These are phyloP conservation scores for Choloepus hoffmanni DNA, from an alignment of 2,113 vertebrate species.

Conservation along the genomic window DNA sequence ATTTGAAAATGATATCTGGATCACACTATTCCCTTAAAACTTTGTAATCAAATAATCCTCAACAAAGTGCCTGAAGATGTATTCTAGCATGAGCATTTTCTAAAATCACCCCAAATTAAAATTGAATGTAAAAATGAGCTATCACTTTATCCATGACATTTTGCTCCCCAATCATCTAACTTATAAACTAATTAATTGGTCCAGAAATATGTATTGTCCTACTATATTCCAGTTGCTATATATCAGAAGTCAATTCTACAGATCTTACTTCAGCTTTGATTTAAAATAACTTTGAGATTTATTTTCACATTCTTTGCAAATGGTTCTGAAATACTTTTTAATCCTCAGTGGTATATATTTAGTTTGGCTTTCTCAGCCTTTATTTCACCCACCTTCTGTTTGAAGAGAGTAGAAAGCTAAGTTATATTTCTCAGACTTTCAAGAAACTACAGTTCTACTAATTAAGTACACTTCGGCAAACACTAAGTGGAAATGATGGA, in stretches of 20 bases:
- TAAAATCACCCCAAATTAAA: slow-evolving; percentile 45
- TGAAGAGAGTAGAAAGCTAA: not conserved
- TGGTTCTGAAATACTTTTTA: slow-evolving; percentile 5
- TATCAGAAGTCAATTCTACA: slow-evolving; percentile 11
- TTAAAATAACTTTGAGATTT: slow-evolving; percentile 40
- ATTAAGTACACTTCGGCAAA: not conserved
- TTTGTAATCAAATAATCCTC: not conserved
- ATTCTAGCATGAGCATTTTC: not conserved
- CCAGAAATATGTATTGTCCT: not conserved
- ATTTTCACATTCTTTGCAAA: not conserved
- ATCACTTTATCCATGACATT: not conserved
- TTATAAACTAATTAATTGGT: not conserved
- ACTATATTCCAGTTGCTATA: not conserved
- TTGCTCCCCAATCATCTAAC: not conserved
- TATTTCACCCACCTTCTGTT: not conserved
- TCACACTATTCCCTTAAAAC: not conserved
- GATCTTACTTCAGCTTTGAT: not conserved
- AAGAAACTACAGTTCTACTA: not conserved
- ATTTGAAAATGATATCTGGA: not conserved
- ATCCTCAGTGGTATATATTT: not conserved
- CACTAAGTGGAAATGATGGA: not conserved
- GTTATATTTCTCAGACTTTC: not conserved
- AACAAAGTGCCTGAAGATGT: not conserved
- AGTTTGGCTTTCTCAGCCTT: not conserved
- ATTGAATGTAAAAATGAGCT: slow-evolving; percentile 19